These are phyloP conservation scores for Berghia stephanieae DNA, from an alignment of 1,140 invertebrate species.

Conservation along the genomic window DNA sequence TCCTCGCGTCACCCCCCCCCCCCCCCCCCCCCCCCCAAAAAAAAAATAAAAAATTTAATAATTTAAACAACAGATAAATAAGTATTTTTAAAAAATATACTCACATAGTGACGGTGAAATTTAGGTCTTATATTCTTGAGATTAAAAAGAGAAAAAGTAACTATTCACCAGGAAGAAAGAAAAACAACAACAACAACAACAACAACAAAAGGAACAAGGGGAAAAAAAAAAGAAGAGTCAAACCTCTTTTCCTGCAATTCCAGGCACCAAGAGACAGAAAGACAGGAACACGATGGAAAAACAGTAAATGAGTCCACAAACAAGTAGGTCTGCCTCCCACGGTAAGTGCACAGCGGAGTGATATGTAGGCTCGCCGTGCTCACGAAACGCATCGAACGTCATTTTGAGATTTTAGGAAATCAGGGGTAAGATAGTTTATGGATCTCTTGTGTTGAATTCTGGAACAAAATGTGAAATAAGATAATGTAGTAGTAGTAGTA, in stretches of 20 bases:
- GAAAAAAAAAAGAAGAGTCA: no score
- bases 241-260: slow-evolving; percentile 90
- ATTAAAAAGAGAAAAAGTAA: no score
- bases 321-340: slow-evolving; percentile 88
- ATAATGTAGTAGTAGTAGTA: background rate
- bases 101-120: background rate
- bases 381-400: slow-evolving; percentile 76
- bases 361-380: slow-evolving; percentile 86
- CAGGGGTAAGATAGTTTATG: background rate
- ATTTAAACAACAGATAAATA: background rate
- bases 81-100: background rate
- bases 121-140: background rate
- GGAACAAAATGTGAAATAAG: background rate
- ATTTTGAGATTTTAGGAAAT: background rate
- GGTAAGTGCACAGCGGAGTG: slow-evolving; percentile 93
- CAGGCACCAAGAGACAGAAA: slow-evolving; percentile 87
- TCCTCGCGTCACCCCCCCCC: no score
- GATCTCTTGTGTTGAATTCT: background rate
- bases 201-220: no score
- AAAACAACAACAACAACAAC: no score
- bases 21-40: no score
- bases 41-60: no score
- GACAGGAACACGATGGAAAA: slow-evolving; percentile 89
- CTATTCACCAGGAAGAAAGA: no score
- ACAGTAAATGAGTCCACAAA: slow-evolving; percentile 81